phyloP scores from a whole-genome alignment of 2,888 invertebrate species.

The Andrena dorsata region DNA sequence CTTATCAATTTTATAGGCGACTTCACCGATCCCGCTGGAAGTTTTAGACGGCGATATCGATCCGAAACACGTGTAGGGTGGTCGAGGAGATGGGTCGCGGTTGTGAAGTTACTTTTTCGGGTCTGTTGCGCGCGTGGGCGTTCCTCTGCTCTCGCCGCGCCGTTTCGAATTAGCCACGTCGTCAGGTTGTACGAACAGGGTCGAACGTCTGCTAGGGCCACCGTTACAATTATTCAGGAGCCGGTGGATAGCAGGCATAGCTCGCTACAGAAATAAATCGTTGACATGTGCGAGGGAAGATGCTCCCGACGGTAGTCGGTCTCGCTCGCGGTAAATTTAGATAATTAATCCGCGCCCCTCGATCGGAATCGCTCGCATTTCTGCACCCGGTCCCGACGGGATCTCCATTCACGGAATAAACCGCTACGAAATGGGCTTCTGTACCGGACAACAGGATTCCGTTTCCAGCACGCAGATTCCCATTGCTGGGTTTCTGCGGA shows the following conservation, averaged over 20 bases:
- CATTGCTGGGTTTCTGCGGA: background rate
- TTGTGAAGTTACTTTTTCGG: background rate
- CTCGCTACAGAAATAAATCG: constrained; percentile 63
- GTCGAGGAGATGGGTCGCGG: background rate
- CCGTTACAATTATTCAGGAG: constrained; percentile 44
- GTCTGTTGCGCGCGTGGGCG: background rate
- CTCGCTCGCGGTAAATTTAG: constrained; percentile 34
- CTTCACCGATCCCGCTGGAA: no score
- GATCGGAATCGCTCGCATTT: constrained; percentile 35
- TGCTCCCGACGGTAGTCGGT: background rate
- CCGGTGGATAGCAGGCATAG: constrained; percentile 14
- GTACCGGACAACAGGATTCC: constrained; percentile 16
- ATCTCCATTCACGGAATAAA: constrained; percentile 7
- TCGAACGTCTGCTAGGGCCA: constrained; percentile 16
- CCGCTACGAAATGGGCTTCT: constrained; percentile 16
- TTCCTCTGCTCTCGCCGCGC: background rate
- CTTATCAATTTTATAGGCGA: no score
- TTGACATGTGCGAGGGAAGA: constrained; percentile 51
- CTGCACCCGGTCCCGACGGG: background rate
- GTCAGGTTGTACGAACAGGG: constrained; percentile 53
- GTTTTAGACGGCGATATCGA: background rate
- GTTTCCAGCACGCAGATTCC: background rate
- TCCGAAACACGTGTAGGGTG: background rate
- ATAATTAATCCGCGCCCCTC: constrained; percentile 50
- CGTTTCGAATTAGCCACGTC: constrained; percentile 38